These are phyloP conservation scores for Chymomyza fuscimana DNA, from an alignment of 2,888 invertebrate species.

Conservation along the genomic window DNA sequence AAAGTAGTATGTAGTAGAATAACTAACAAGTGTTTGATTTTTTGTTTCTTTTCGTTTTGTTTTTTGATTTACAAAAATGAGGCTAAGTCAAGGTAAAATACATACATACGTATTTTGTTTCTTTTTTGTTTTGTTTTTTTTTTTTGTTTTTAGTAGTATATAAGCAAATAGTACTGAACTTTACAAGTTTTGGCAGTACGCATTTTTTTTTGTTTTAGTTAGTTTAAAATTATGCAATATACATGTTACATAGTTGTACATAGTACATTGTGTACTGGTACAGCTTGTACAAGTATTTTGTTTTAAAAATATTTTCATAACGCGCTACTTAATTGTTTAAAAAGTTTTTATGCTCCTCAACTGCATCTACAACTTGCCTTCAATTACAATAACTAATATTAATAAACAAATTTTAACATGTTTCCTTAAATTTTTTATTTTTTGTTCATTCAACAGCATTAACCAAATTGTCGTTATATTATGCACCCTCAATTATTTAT, in stretches of 20 bases:
- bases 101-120: constrained; percentile 37
- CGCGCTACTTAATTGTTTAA: constrained; percentile 73
- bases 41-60: constrained; percentile 41
- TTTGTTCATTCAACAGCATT: constrained; percentile 50
- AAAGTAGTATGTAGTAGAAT: background rate
- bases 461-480: background rate
- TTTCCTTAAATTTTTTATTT: constrained; percentile 15
- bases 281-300: constrained; percentile 29
- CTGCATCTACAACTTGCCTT: constrained; percentile 13
- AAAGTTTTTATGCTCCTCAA: constrained; percentile 50
- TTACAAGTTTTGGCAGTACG: constrained; percentile 78
- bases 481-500: background rate
- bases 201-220: constrained; percentile 41
- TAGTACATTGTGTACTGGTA: constrained; percentile 5
- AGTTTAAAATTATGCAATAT: constrained; percentile 58
- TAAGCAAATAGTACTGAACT: constrained; percentile 75
- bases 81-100: constrained; percentile 41
- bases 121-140: constrained; percentile 37
- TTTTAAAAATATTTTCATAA: constrained; percentile 68
- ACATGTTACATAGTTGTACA: constrained; percentile 48
- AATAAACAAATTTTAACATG: constrained; percentile 71
- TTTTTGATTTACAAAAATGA: constrained; percentile 65
- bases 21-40: background rate
- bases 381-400: constrained; percentile 61
- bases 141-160: constrained; percentile 46